Percentiles rank a stretch among this genome's conserved stretches.
Conservation (phyloP, 2,797 vertebrate genomes). For the Hoplostethus atlanticus region DNA sequence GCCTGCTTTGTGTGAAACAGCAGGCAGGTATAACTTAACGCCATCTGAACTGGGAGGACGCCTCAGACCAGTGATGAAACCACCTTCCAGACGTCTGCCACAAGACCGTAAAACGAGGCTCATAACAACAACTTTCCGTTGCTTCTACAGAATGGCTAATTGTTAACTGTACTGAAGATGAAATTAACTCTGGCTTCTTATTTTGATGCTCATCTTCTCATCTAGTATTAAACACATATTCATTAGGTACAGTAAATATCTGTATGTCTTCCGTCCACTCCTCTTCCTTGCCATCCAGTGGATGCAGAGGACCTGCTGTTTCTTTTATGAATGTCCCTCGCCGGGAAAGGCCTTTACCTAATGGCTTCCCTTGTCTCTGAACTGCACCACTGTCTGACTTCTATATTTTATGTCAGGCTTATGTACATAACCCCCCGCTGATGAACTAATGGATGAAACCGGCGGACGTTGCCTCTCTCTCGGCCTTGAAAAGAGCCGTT, state of each 20-base stretch:
- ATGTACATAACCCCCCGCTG: slow-evolving; percentile 49
- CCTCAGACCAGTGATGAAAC: slow-evolving; percentile 11
- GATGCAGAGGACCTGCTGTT: slow-evolving; percentile 7
- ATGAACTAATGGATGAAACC: slow-evolving; percentile 62
- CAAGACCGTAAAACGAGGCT: slow-evolving; percentile 2
- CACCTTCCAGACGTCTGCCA: slow-evolving; percentile 35
- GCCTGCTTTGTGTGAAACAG: slow-evolving; percentile 47
- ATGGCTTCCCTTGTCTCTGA: slow-evolving; percentile 22
- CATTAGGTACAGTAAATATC: neutral
- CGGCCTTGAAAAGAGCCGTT: slow-evolving; percentile 44
- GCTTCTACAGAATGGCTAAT: neutral
- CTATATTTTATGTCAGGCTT: slow-evolving; percentile 45
- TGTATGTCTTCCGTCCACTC: neutral
- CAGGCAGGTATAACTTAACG: slow-evolving; percentile 18
- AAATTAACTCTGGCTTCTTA: neutral
- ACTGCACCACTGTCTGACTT: slow-evolving; percentile 19
- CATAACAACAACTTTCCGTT: neutral
- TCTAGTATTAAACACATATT: slow-evolving; percentile 6
- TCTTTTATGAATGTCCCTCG: slow-evolving; percentile 18
- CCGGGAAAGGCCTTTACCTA: slow-evolving; percentile 20
- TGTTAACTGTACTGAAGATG: neutral
- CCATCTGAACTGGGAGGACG: slow-evolving; percentile 22
- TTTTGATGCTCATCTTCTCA: neutral
- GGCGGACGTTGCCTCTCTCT: slow-evolving; percentile 23
- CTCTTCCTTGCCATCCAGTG: neutral